These are phyloP conservation scores for Volucella inanis DNA, from an alignment of 2,888 invertebrate species.

Conservation along the genomic window DNA sequence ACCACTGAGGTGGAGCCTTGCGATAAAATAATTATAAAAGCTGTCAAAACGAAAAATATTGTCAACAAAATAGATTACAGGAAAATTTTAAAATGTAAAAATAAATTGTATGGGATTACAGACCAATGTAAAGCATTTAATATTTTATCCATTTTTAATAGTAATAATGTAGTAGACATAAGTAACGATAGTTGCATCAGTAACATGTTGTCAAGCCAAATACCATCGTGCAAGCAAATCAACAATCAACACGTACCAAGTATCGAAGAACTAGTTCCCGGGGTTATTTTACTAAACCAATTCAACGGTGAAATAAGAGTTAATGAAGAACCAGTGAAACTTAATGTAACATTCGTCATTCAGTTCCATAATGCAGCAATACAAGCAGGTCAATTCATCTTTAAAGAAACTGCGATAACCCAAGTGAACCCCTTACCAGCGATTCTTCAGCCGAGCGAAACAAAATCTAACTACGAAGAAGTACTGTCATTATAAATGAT, in stretches of 20 bases:
- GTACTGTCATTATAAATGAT: too few species aligned
- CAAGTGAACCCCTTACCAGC: too few species aligned
- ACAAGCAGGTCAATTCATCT: too few species aligned
- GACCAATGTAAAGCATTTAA: constrained; percentile 56
- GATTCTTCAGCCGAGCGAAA: too few species aligned
- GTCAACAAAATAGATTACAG: constrained; percentile 50
- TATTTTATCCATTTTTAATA: constrained; percentile 52
- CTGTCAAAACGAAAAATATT: constrained; percentile 56
- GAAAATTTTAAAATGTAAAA: constrained; percentile 56
- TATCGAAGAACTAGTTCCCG: constrained; percentile 22
- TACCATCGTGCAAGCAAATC: constrained; percentile 9
- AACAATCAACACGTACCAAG: constrained; percentile 39
- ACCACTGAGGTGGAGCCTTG: constrained; percentile 50
- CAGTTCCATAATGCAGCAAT: too few species aligned
- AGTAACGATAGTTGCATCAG: constrained; percentile 26
- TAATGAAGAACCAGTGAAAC: too few species aligned
- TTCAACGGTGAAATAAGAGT: too few species aligned
- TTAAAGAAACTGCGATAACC: too few species aligned
- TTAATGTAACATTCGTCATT: too few species aligned
- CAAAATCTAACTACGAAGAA: too few species aligned
- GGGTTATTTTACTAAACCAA: constrained; percentile 27
- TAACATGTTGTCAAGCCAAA: constrained; percentile 22
- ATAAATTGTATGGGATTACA: constrained; percentile 49
- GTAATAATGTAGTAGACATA: constrained; percentile 39
- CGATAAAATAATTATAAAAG: constrained; percentile 49